Evolutionary conservation across 2,888 invertebrate species (phyloP).

Genomic region (Acanthoscelides obtectus): DNA sequence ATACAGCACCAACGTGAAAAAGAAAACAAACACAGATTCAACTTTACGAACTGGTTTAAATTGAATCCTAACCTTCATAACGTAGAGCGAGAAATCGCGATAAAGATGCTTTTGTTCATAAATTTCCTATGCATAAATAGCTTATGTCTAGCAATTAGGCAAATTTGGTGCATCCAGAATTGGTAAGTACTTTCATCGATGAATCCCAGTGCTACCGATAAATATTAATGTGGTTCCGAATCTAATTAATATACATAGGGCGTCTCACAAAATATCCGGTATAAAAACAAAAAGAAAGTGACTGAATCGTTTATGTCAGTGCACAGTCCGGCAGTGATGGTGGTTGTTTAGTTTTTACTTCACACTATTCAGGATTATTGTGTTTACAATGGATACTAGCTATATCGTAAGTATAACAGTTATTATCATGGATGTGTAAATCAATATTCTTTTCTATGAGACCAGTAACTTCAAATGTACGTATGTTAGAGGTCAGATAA

Average conservation of each 20-base stretch:
- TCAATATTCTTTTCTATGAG: too few species aligned
- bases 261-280: conserved; percentile 32
- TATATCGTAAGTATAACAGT: not conserved
- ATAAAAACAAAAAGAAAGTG: conserved; percentile 44
- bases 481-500: too few species aligned
- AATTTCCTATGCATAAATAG: too few species aligned
- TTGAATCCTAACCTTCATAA: too few species aligned
- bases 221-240: conserved; percentile 32
- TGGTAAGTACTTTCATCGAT: conserved; percentile 37
- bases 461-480: too few species aligned
- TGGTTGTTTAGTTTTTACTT: conserved; percentile 21
- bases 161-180: conserved; percentile 31
- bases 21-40: too few species aligned
- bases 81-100: too few species aligned
- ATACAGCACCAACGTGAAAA: too few species aligned
- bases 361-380: conserved; percentile 1
- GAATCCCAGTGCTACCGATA: conserved; percentile 32
- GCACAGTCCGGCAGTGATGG: conserved; percentile 28
- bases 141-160: conserved; percentile 18
- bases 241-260: conserved; percentile 38
- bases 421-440: too few species aligned
- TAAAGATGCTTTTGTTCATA: too few species aligned
- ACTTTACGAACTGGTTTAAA: too few species aligned
- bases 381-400: conserved; percentile 5
- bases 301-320: conserved; percentile 32